These are phyloP conservation scores for Empidonax alnorum DNA, from an alignment of 2,113 vertebrate genomes.

Conservation along the genomic window DNA sequence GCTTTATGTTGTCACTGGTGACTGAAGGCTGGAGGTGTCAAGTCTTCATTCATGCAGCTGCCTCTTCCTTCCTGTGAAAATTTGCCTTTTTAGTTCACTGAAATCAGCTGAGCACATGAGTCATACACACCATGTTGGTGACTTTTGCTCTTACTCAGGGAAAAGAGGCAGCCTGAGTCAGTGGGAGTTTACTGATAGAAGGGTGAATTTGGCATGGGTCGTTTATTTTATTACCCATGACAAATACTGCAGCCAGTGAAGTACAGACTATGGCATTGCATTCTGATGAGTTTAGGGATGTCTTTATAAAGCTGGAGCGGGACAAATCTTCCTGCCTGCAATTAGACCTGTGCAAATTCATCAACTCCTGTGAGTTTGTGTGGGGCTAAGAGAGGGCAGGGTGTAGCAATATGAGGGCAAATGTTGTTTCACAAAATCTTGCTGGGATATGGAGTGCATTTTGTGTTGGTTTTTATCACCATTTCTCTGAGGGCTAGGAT, in stretches of 20 bases:
- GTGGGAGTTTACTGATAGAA: not conserved
- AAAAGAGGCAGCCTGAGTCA: not conserved
- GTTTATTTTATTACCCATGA: conserved; percentile 9
- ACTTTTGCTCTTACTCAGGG: not conserved
- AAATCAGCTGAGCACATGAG: not conserved
- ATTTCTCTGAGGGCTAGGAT: not conserved
- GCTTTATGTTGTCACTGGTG: not conserved
- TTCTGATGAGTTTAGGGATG: not conserved
- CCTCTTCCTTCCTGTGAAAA: not conserved
- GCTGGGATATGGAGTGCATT: not conserved
- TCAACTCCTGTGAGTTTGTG: not conserved
- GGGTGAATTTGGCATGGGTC: not conserved
- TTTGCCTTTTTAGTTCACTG: not conserved
- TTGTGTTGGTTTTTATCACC: not conserved
- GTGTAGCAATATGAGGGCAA: not conserved
- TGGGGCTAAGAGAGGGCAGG: not conserved
- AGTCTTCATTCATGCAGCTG: not conserved
- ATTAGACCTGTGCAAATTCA: not conserved
- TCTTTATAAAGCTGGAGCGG: not conserved
- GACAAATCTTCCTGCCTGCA: not conserved
- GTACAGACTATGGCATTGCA: not conserved
- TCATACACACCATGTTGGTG: not conserved
- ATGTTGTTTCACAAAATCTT: not conserved
- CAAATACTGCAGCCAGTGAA: not conserved
- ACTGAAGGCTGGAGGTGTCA: not conserved